Conservation (phyloP, 64 coral and sea anemone genomes). For the Pocillopora damicornis region DNA sequence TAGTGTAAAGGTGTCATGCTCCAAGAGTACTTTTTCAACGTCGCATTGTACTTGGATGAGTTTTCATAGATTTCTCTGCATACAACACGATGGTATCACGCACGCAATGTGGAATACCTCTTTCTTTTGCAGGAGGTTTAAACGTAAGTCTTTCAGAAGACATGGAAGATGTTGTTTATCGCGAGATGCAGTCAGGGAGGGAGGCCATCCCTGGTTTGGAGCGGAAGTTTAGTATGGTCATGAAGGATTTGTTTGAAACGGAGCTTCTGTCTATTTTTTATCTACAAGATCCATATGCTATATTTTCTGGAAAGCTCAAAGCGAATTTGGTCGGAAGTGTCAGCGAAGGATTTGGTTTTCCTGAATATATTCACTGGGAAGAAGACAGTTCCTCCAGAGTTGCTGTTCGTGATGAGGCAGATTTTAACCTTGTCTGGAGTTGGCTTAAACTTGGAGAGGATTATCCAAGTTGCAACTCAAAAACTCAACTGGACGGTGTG, state of each 20-base stretch:
- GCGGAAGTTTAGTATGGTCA: conserved; percentile 14
- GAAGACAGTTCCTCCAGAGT: not conserved
- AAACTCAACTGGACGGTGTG: not conserved
- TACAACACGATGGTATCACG: not conserved
- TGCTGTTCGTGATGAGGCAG: conserved; percentile 39
- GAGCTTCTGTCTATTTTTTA: conserved; percentile 39
- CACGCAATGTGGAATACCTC: conserved; percentile 8
- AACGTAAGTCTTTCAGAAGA: conserved; percentile 1
- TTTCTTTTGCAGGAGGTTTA: not conserved
- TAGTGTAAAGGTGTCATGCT: too few relatives aligned
- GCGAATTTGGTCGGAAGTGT: conserved; percentile 34
- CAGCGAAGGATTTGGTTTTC: conserved; percentile 52
- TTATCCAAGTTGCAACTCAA: not conserved
- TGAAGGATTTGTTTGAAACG: conserved; percentile 43
- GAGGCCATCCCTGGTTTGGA: conserved; percentile 19
- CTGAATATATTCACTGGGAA: conserved; percentile 24
- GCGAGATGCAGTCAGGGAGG: conserved; percentile 5
- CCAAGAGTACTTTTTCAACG: too few relatives aligned
- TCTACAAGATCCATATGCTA: conserved; percentile 48
- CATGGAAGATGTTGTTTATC: not conserved
- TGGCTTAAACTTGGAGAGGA: conserved; percentile 7
- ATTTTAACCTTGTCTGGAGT: conserved; percentile 52
- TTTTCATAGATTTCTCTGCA: too few relatives aligned
- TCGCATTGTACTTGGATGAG: too few relatives aligned
- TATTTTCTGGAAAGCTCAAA: conserved; percentile 30